Percentiles rank a stretch among this genome's conserved stretches.
These are phyloP conservation scores for Melospiza georgiana DNA, from an alignment of 2,113 vertebrate species.

Conservation along the genomic window DNA sequence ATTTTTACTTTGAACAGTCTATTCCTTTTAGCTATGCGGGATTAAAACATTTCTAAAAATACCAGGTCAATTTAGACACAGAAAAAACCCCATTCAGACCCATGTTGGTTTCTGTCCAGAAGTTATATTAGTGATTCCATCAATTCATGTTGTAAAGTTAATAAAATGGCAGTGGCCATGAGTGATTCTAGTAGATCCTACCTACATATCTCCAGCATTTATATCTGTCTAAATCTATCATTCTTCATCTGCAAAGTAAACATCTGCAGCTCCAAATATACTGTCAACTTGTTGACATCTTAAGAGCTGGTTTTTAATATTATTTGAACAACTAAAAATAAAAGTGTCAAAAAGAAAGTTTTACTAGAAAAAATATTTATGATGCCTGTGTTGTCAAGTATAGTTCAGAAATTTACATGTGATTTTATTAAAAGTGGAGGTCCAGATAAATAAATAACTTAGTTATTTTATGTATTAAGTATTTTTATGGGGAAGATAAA, in stretches of 20 bases:
- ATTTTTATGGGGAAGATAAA: conserved; percentile 15
- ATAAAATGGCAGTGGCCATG: not conserved
- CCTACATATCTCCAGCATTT: not conserved
- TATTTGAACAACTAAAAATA: not conserved
- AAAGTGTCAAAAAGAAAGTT: not conserved
- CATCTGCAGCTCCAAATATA: not conserved
- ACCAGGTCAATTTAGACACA: not conserved
- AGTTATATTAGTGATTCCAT: not conserved
- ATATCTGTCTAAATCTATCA: not conserved
- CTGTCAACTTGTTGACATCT: not conserved
- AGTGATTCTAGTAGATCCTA: not conserved
- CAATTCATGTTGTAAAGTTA: not conserved
- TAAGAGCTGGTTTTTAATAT: not conserved
- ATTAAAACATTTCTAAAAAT: conserved; percentile 5
- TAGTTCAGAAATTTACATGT: not conserved
- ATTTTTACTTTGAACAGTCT: not conserved
- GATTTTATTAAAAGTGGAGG: not conserved
- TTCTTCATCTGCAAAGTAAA: not conserved
- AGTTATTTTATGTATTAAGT: not conserved
- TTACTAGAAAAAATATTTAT: not conserved
- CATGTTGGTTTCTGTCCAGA: not conserved
- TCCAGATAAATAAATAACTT: not conserved
- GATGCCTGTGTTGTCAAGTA: not conserved
- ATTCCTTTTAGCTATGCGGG: not conserved
- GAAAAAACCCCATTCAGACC: not conserved